These are phyloP conservation scores for Mungos mungo DNA, from an alignment of 2,113 vertebrate species.

Conservation along the genomic window DNA sequence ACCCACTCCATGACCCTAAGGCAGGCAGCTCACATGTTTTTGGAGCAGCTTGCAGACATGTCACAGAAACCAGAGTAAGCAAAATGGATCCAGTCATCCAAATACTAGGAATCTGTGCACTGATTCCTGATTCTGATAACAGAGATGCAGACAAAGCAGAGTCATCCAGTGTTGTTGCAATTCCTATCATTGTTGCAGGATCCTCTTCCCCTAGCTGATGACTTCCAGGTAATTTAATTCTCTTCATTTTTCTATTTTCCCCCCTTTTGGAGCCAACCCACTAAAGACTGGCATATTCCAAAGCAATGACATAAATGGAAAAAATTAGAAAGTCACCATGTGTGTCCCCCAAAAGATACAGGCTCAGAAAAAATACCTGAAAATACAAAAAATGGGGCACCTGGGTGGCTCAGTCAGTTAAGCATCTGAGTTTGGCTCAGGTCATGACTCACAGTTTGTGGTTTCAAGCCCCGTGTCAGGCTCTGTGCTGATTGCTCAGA, in stretches of 20 bases:
- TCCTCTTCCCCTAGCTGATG: neutral
- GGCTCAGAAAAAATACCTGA: neutral
- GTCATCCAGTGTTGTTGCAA: neutral
- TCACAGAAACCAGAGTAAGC: neutral
- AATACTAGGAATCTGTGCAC: neutral
- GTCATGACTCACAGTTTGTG: too few relatives aligned
- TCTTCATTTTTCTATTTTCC: neutral
- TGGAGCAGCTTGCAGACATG: neutral
- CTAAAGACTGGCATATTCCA: neutral
- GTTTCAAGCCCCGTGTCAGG: too few relatives aligned
- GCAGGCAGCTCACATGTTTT: neutral
- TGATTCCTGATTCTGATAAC: neutral
- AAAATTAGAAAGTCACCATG: neutral
- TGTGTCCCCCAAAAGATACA: neutral
- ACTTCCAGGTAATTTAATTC: neutral
- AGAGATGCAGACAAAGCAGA: neutral
- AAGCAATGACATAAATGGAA: neutral
- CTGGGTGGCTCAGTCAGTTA: too few relatives aligned
- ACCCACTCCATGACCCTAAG: neutral
- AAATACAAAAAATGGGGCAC: too few relatives aligned
- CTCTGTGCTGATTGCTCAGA: too few relatives aligned
- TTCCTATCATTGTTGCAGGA: neutral
- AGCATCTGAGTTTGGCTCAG: too few relatives aligned
- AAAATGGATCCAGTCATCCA: neutral
- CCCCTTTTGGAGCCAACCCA: neutral